A percentile compares a stretch with the other conserved stretches of the same genome.
phyloP scores from a whole-genome alignment of 2,113 vertebrate species.

The Thinocorus orbignyianus region DNA sequence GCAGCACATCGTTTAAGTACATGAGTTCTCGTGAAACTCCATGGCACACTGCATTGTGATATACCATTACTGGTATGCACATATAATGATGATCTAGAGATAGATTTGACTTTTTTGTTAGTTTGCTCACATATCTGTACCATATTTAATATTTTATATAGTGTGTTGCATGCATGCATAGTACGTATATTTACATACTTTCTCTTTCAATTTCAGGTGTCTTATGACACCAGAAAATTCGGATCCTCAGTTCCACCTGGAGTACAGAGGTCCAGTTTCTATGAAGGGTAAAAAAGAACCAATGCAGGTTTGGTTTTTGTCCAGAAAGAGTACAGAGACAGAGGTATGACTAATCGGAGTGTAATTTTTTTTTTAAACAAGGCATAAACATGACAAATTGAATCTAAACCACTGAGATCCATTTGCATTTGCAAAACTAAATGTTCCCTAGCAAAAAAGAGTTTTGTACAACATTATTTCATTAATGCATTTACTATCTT shows the following conservation, averaged over 20 bases:
- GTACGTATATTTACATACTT: background rate
- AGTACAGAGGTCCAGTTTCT: conserved; percentile 90
- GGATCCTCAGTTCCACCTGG: conserved; percentile 92
- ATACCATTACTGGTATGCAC: background rate
- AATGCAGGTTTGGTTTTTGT: conserved; percentile 98
- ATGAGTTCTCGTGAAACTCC: background rate
- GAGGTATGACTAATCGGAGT: conserved; percentile 70
- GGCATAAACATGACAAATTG: background rate
- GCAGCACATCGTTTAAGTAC: background rate
- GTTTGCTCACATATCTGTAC: background rate
- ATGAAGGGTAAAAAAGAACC: conserved; percentile 99
- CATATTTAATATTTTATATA: background rate
- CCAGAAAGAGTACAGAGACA: conserved; percentile 83
- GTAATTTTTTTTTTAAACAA: conserved; percentile 4
- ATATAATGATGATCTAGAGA: background rate
- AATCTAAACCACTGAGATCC: conserved; percentile 27
- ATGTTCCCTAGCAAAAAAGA: conserved; percentile 20
- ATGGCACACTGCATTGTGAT: background rate
- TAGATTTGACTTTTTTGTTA: background rate
- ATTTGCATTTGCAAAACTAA: conserved; percentile 47
- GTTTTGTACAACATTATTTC: background rate
- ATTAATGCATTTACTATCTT: conserved; percentile 6
- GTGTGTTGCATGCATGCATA: background rate
- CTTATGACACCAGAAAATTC: conserved; percentile 94
- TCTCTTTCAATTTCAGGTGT: conserved; percentile 79